These are phyloP conservation scores for Discoglossus pictus DNA, from an alignment of 2,797 vertebrate species.

Conservation along the genomic window DNA sequence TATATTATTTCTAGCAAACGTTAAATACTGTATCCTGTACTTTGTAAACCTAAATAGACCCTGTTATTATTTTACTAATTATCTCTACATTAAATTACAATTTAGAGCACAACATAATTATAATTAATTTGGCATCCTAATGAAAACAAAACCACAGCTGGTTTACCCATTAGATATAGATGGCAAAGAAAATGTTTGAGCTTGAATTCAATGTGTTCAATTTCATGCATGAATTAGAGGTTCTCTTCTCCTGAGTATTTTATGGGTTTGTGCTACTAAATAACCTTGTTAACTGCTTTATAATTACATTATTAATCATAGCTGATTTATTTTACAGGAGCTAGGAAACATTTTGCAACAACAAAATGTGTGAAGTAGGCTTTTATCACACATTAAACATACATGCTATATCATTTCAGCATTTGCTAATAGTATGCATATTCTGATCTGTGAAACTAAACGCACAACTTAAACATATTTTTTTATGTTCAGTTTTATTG, in stretches of 20 bases:
- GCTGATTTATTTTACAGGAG: neutral
- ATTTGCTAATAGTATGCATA: too few relatives aligned
- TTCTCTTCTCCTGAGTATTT: neutral
- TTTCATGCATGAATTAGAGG: slow-evolving; percentile 68
- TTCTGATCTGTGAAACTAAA: too few relatives aligned
- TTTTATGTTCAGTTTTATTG: too few relatives aligned
- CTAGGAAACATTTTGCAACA: neutral
- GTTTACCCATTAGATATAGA: slow-evolving; percentile 40
- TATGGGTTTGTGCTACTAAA: neutral
- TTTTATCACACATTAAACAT: too few relatives aligned
- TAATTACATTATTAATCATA: neutral
- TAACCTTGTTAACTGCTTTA: neutral
- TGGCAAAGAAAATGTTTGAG: slow-evolving; percentile 30
- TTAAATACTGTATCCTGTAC: neutral
- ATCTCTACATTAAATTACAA: slow-evolving; percentile 6
- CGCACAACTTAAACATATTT: too few relatives aligned
- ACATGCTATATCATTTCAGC: too few relatives aligned
- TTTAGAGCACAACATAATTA: slow-evolving; percentile 1
- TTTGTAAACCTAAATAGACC: neutral
- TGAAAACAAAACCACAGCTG: slow-evolving; percentile 43
- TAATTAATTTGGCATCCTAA: slow-evolving; percentile 45
- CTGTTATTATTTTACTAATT: neutral
- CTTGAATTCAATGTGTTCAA: slow-evolving; percentile 57
- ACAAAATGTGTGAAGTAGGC: too few relatives aligned
- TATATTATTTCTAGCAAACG: neutral